These are phyloP conservation scores for Orussus abietinus DNA, from an alignment of 1,140 invertebrate genomes.

Conservation along the genomic window DNA sequence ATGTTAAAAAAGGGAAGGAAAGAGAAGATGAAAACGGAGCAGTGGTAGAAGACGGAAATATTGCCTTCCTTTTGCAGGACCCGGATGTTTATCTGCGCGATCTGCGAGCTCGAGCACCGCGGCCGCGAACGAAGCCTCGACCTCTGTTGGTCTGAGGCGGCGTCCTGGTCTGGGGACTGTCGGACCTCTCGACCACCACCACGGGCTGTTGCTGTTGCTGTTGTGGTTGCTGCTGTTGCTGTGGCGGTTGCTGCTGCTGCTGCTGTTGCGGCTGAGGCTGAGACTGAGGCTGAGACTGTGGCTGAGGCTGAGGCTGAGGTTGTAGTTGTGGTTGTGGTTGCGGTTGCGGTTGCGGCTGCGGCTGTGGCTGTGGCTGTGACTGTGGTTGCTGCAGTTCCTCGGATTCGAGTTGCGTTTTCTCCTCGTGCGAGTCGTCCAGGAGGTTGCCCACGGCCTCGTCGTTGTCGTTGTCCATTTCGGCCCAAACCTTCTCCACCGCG, in stretches of 20 bases:
- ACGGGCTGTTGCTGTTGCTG: slow-evolving; percentile 1
- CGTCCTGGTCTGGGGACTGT: slow-evolving; percentile 4
- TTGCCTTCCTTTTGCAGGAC: slow-evolving; percentile 1
- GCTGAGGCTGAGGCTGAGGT: neutral
- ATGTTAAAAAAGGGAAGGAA: too few relatives aligned
- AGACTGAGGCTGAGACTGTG: neutral
- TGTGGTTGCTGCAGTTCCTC: slow-evolving; percentile 17
- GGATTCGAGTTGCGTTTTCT: slow-evolving; percentile 16
- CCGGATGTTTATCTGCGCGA: slow-evolving; percentile 41
- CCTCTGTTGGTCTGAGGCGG: slow-evolving; percentile 2
- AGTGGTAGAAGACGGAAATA: too few relatives aligned
- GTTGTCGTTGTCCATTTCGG: slow-evolving; percentile 41
- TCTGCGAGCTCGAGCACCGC: slow-evolving; percentile 34
- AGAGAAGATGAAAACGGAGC: too few relatives aligned
- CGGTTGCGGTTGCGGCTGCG: neutral
- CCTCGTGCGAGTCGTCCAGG: slow-evolving; percentile 36
- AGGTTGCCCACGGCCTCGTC: slow-evolving; percentile 38
- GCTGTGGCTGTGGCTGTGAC: slow-evolving; percentile 8
- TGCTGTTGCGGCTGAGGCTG: neutral
- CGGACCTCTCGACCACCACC: too few relatives aligned
- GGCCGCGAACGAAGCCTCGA: neutral
- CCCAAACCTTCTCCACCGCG: slow-evolving; percentile 35
- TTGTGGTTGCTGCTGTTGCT: neutral
- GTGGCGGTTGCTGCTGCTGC: slow-evolving; percentile 1
- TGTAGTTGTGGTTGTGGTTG: neutral